Conservation (phyloP, 2,888 invertebrate species). For the Hypercompe scribonia region DNA sequence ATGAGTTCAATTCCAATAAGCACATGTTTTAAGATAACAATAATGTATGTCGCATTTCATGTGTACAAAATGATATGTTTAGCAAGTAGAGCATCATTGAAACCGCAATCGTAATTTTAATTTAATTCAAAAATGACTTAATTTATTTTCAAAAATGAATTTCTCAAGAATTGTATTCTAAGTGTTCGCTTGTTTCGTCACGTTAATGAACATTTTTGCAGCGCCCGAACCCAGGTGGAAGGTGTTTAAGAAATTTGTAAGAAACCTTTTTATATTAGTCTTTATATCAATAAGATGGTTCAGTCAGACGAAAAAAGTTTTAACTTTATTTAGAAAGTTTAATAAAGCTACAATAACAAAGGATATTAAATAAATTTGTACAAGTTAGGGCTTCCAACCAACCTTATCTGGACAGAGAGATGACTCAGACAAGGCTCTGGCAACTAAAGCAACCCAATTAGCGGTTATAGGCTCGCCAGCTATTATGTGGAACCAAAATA, state of each 20-base stretch:
- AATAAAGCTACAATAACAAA: too few relatives aligned
- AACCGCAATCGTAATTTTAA: not conserved
- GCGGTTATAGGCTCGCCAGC: too few relatives aligned
- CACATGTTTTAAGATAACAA: not conserved
- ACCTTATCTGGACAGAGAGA: too few relatives aligned
- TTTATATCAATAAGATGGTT: not conserved
- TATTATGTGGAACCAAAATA: too few relatives aligned
- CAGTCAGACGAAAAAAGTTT: too few relatives aligned
- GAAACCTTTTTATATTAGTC: constrained; percentile 28
- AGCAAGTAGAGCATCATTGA: constrained; percentile 37
- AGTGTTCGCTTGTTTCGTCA: constrained; percentile 59
- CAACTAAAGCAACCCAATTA: too few relatives aligned
- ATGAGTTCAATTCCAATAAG: constrained; percentile 14
- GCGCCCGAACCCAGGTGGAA: constrained; percentile 66
- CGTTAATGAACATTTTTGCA: constrained; percentile 52
- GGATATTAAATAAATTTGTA: too few relatives aligned
- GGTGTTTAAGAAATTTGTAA: constrained; percentile 68
- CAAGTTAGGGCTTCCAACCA: too few relatives aligned
- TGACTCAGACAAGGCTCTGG: too few relatives aligned
- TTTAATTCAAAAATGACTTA: constrained; percentile 11
- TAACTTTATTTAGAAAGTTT: too few relatives aligned
- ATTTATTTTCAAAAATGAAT: constrained; percentile 56
- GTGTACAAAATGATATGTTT: constrained; percentile 30
- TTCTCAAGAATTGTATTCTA: constrained; percentile 62
- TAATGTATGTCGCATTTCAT: not conserved